These are phyloP conservation scores for Phrynocephalus vlangalii DNA, from an alignment of 2,797 vertebrate species.

Conservation along the genomic window DNA sequence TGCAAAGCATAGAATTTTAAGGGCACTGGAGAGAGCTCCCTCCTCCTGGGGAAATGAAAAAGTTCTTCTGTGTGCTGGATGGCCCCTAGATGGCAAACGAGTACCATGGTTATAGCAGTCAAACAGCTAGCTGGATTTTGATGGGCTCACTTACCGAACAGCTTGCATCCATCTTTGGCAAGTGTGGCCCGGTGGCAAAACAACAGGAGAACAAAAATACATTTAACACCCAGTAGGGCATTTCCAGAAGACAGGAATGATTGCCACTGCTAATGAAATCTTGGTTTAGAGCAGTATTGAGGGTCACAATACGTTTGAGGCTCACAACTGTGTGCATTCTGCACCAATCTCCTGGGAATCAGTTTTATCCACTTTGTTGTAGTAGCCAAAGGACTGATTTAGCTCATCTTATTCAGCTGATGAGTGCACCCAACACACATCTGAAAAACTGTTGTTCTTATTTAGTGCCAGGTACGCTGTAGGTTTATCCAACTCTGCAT, in stretches of 20 bases:
- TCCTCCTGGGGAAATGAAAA: too few relatives aligned
- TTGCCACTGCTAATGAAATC: constrained; percentile 28
- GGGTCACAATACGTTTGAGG: neutral
- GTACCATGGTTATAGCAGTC: constrained; percentile 20
- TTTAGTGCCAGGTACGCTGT: too few relatives aligned
- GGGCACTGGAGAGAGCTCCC: neutral
- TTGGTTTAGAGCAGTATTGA: constrained; percentile 9
- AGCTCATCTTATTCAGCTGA: constrained; percentile 9
- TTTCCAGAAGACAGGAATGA: constrained; percentile 12
- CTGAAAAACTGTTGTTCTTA: neutral
- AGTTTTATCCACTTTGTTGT: neutral
- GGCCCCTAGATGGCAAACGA: constrained; percentile 61
- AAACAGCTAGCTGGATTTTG: neutral
- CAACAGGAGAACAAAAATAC: constrained; percentile 28
- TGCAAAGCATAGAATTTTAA: neutral
- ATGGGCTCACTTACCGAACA: constrained; percentile 17
- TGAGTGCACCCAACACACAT: neutral
- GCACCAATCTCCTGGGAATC: neutral
- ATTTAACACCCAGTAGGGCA: constrained; percentile 11
- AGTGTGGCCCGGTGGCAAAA: constrained; percentile 3
- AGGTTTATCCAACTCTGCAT: too few relatives aligned
- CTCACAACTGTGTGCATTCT: neutral
- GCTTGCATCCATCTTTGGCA: constrained; percentile 23
- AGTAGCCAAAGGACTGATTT: neutral
- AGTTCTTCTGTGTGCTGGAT: neutral